Conservation (phyloP, 2,113 vertebrate genomes). For the Marmota monax region DNA sequence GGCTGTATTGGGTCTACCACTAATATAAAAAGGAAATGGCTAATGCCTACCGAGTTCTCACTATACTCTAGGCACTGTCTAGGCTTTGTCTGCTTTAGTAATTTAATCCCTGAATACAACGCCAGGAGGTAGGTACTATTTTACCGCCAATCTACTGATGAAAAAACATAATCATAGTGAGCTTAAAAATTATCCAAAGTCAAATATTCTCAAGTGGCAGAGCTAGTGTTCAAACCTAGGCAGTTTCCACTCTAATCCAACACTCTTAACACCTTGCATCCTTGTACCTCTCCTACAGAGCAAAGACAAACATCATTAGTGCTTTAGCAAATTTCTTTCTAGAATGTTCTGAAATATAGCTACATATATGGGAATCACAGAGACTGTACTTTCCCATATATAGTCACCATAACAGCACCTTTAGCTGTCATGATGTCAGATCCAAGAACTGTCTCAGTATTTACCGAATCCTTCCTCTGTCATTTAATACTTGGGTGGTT, state of each 20-base stretch:
- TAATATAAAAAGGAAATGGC: background rate
- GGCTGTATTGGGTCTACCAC: background rate
- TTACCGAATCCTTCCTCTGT: background rate
- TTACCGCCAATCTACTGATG: background rate
- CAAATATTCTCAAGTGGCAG: background rate
- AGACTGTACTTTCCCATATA: background rate
- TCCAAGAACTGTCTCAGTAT: background rate
- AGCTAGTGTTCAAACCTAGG: background rate
- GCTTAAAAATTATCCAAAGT: slow-evolving; percentile 21
- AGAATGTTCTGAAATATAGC: background rate
- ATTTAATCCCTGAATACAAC: background rate
- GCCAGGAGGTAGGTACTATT: background rate
- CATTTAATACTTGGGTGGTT: background rate
- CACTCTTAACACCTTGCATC: background rate
- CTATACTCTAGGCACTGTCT: background rate
- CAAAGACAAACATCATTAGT: background rate
- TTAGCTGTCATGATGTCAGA: background rate
- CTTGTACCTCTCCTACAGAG: background rate
- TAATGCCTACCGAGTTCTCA: background rate
- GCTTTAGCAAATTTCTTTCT: background rate
- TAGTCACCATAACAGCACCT: background rate
- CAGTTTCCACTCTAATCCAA: background rate
- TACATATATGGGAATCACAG: background rate
- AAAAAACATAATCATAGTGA: slow-evolving; percentile 32
- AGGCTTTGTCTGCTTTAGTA: background rate